These are phyloP conservation scores for Microtus oregoni DNA, from an alignment of 2,113 vertebrate species.

Conservation along the genomic window DNA sequence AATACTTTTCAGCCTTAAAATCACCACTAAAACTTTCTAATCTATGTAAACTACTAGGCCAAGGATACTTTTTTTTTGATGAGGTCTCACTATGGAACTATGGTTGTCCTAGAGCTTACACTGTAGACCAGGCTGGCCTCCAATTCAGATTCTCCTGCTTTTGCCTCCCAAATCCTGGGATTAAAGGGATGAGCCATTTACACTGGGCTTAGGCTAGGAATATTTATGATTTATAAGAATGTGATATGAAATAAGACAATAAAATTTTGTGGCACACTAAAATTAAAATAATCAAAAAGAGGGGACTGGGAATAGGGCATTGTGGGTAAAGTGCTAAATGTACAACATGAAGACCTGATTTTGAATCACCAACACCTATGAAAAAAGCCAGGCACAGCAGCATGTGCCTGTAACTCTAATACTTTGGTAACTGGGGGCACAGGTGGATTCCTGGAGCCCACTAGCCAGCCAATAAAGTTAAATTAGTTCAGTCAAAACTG, in stretches of 20 bases:
- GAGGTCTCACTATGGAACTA: background rate
- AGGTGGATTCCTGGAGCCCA: background rate
- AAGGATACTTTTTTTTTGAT: background rate
- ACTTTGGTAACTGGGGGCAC: background rate
- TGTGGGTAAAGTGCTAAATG: background rate
- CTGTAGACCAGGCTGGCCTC: background rate
- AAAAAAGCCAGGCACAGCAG: background rate
- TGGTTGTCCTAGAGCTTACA: background rate
- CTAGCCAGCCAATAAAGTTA: background rate
- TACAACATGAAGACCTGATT: background rate
- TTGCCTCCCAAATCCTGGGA: background rate
- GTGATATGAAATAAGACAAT: background rate
- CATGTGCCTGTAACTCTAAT: background rate
- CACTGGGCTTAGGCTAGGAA: background rate
- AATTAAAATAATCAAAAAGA: slow-evolving; percentile 25
- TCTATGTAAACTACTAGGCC: background rate
- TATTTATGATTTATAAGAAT: slow-evolving; percentile 9
- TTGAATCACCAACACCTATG: background rate
- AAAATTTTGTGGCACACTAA: background rate
- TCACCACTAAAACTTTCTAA: background rate
- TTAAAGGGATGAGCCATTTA: background rate
- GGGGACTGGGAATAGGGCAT: background rate
- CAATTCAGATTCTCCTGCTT: background rate
- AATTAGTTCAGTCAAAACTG: background rate
- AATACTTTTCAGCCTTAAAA: background rate